These are phyloP conservation scores for Redunca redunca DNA, from an alignment of 2,113 vertebrate species.

Conservation along the genomic window DNA sequence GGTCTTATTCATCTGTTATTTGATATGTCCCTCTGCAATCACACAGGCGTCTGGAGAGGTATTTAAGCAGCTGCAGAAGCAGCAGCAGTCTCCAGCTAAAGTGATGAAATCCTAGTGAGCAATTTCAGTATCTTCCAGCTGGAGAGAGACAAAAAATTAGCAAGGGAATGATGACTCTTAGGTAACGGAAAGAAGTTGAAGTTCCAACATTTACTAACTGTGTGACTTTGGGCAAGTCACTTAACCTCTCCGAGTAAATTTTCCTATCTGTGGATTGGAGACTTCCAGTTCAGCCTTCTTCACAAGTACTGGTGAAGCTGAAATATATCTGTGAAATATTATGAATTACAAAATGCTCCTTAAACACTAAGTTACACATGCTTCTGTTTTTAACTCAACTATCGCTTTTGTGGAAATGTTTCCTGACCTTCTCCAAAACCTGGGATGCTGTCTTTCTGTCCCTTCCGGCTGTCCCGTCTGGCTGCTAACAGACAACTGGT, in stretches of 20 bases:
- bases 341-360: neutral
- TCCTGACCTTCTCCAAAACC: neutral
- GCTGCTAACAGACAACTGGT: neutral
- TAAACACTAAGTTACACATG: neutral
- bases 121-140: neutral
- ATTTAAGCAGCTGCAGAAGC: neutral
- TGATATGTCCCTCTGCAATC: neutral
- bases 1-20: neutral
- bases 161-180: neutral
- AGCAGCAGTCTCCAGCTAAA: neutral
- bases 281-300: neutral
- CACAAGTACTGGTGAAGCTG: neutral
- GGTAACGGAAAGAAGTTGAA: neutral
- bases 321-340: neutral
- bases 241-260: neutral
- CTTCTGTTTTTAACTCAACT: neutral
- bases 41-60: neutral
- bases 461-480: neutral
- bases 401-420: neutral
- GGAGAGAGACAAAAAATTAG: neutral
- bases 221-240: neutral
- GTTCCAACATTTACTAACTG: neutral
- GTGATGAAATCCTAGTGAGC: neutral
- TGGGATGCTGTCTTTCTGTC: neutral
- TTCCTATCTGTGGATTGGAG: neutral